phyloP scores from a whole-genome alignment of 2,113 vertebrate species.

The Bos javanicus region DNA sequence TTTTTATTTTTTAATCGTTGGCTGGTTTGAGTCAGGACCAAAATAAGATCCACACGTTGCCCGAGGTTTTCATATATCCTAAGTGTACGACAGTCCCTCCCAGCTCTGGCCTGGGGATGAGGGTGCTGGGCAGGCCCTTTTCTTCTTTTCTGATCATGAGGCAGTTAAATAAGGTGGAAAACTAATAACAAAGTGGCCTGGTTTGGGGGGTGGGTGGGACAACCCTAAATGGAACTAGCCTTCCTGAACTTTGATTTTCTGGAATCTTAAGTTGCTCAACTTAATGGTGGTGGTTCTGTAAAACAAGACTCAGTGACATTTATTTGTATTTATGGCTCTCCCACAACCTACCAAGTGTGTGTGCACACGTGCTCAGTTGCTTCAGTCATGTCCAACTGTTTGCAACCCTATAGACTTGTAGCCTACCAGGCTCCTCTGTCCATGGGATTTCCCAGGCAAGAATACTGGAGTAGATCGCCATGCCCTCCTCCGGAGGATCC shows the following conservation, averaged over 20 bases:
- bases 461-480: background rate
- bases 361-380: rapidly evolving
- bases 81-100: background rate
- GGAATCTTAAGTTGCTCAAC: background rate
- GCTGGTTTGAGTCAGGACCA: background rate
- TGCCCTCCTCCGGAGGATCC: background rate
- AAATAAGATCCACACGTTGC: background rate
- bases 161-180: background rate
- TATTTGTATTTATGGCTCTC: background rate
- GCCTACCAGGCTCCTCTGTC: background rate
- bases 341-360: background rate
- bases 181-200: background rate
- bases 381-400: background rate
- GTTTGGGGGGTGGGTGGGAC: background rate
- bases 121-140: background rate
- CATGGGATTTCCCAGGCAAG: background rate
- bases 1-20: background rate
- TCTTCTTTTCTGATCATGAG: background rate
- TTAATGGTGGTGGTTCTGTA: background rate
- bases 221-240: background rate
- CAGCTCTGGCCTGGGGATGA: background rate
- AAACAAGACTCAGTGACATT: background rate
- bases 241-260: background rate
- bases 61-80: background rate
- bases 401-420: background rate